phyloP scores from a whole-genome alignment of 2,888 invertebrate genomes.

The Amphimallon solstitiale region DNA sequence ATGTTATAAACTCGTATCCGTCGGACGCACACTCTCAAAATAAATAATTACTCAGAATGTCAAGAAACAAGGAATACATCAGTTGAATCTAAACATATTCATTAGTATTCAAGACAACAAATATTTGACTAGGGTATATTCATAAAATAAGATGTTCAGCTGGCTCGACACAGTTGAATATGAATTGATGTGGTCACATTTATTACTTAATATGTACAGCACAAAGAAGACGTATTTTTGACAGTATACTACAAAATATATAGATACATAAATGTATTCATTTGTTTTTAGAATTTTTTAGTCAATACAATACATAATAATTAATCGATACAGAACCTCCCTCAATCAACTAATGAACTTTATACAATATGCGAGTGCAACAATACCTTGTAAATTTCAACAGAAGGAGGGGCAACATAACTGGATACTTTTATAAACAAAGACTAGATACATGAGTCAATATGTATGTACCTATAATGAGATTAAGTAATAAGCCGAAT shows the following conservation, averaged over 20 bases:
- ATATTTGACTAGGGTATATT: conserved; percentile 27
- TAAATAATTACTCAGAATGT: conserved; percentile 25
- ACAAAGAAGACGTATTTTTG: neutral
- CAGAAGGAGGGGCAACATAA: too few species aligned
- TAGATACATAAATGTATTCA: neutral
- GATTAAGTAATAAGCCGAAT: too few species aligned
- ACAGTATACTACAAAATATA: neutral
- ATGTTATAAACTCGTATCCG: conserved; percentile 20
- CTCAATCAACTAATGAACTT: too few species aligned
- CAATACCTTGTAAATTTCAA: too few species aligned
- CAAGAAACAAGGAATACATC: conserved; percentile 16
- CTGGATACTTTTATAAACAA: too few species aligned
- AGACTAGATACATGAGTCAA: too few species aligned
- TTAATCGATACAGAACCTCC: too few species aligned
- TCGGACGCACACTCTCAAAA: conserved; percentile 24
- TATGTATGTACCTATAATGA: too few species aligned
- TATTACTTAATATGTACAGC: neutral
- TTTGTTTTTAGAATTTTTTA: too few species aligned
- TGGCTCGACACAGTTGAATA: conserved; percentile 17
- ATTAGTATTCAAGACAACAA: conserved; percentile 26
- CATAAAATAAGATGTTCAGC: conserved; percentile 15
- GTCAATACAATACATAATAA: too few species aligned
- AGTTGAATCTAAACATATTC: conserved; percentile 23
- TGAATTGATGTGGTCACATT: conserved; percentile 13
- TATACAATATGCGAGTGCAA: too few species aligned